Evolutionary conservation across 1,140 invertebrate species (phyloP).

Genomic region (Bombus sibiricus): DNA sequence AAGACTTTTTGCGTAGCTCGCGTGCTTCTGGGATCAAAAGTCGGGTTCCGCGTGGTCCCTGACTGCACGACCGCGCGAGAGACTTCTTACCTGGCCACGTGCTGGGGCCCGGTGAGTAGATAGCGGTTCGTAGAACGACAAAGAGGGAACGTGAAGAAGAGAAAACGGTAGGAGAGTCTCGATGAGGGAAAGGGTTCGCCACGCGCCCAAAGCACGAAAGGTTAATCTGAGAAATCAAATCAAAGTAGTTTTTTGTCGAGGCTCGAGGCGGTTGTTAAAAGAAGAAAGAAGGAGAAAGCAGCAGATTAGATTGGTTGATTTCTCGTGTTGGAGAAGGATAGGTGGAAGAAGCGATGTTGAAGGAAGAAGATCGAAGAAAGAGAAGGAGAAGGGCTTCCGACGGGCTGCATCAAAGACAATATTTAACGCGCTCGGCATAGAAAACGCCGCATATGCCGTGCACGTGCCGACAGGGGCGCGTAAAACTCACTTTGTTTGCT

Average conservation of each 20-base stretch:
- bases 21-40: conserved; percentile 43
- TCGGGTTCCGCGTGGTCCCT: conserved; percentile 1
- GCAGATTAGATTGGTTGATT: conserved; percentile 45
- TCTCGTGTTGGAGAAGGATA: conserved; percentile 46
- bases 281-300: conserved; percentile 29
- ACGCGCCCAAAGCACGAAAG: conserved; percentile 73
- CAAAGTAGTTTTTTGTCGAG: conserved; percentile 78
- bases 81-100: conserved; percentile 75
- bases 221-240: conserved; percentile 80
- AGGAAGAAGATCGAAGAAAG: background rate
- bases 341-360: background rate
- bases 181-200: conserved; percentile 74
- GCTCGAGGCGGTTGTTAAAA: background rate
- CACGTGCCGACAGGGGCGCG: conserved; percentile 76
- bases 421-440: conserved; percentile 73
- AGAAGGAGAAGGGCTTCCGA: conserved; percentile 74
- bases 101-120: conserved; percentile 56
- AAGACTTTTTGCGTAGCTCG: conserved; percentile 45
- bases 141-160: background rate
- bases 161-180: background rate
- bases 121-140: background rate
- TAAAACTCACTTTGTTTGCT: conserved; percentile 78
- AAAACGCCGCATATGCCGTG: conserved; percentile 75
- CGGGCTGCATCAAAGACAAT: conserved; percentile 81
- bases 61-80: background rate